Evolutionary conservation across 2,888 invertebrate species (phyloP).

Genomic region (Conchocele bisecta): DNA sequence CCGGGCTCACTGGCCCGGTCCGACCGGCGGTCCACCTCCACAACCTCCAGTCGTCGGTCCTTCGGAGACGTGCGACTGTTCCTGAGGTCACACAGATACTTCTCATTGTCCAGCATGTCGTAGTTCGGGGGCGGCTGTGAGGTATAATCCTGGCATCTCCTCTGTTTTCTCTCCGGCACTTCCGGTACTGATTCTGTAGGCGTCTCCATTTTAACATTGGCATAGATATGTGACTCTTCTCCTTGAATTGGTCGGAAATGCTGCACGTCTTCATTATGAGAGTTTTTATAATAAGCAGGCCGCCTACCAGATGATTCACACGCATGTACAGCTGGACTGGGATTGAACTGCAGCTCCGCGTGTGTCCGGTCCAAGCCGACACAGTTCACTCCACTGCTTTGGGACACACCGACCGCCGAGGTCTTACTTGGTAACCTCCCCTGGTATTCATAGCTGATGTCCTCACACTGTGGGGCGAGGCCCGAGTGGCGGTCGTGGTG

Average conservation of each 20-base stretch:
- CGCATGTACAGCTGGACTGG: too few relatives aligned
- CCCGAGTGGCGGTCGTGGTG: constrained; percentile 58
- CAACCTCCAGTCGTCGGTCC: neutral
- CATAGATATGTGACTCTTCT: constrained; percentile 50
- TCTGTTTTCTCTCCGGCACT: neutral
- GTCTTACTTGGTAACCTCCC: constrained; percentile 75
- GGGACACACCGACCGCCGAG: constrained; percentile 68
- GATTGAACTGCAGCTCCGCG: constrained; percentile 8
- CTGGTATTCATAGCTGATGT: constrained; percentile 75
- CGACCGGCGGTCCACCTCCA: constrained; percentile 37
- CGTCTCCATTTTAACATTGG: constrained; percentile 39
- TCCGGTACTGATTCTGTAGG: neutral
- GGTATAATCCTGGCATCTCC: neutral
- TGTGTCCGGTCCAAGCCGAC: constrained; percentile 66
- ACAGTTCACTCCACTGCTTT: constrained; percentile 81
- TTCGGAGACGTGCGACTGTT: neutral
- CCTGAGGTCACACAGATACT: neutral
- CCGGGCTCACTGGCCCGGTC: constrained; percentile 45
- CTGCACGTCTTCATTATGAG: neutral
- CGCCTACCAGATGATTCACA: too few relatives aligned
- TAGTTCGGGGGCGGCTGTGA: too few relatives aligned
- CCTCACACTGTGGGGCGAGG: constrained; percentile 47
- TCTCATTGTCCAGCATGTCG: too few relatives aligned
- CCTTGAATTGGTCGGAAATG: neutral
- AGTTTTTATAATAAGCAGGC: too few relatives aligned